A percentile compares a stretch with the other conserved stretches of the same genome.
These are phyloP conservation scores for Platysteira castanea DNA, from an alignment of 2,113 vertebrate species.

Conservation along the genomic window DNA sequence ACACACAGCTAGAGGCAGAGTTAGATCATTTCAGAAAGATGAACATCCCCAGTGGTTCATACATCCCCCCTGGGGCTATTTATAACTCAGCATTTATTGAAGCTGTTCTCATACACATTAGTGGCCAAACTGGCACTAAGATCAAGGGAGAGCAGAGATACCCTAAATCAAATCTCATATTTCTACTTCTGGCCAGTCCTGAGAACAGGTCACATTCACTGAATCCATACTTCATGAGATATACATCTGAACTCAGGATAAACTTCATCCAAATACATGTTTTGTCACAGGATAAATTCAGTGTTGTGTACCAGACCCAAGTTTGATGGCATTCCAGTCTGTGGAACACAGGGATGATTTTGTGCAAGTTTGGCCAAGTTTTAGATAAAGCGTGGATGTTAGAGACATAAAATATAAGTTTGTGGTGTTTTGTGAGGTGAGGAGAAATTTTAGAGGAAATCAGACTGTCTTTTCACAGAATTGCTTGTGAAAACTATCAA, in stretches of 20 bases:
- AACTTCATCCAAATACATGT: background rate
- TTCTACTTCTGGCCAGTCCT: background rate
- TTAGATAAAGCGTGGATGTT: background rate
- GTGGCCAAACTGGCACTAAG: background rate
- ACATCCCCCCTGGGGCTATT: background rate
- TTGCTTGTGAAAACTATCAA: background rate
- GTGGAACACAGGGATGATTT: background rate
- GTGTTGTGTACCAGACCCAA: background rate
- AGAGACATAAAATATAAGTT: background rate
- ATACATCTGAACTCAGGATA: background rate
- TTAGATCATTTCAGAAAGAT: conserved; percentile 11
- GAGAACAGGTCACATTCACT: background rate
- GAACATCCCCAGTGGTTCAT: background rate
- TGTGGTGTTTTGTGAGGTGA: background rate
- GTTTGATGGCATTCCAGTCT: background rate
- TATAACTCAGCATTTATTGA: background rate
- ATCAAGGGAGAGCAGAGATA: background rate
- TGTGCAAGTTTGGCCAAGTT: background rate
- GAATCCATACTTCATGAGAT: background rate
- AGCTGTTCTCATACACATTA: background rate
- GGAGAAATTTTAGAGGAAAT: background rate
- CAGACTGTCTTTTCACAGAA: background rate
- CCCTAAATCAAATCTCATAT: background rate
- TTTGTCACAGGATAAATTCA: background rate
- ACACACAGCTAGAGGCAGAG: background rate